These are phyloP conservation scores for Amphimallon solstitiale DNA, from an alignment of 2,888 invertebrate species.

Conservation along the genomic window DNA sequence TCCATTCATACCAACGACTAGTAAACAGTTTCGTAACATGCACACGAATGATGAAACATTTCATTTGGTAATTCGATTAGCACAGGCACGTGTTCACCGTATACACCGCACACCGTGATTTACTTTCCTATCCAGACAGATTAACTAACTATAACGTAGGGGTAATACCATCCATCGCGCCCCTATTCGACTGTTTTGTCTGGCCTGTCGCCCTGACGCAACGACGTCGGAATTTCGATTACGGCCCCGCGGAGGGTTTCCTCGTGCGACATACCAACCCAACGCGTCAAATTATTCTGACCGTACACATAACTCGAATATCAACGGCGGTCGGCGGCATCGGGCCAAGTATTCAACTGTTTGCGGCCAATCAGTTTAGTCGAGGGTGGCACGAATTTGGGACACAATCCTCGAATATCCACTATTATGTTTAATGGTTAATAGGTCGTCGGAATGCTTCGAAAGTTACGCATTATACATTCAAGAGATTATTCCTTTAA, in stretches of 20 bases:
- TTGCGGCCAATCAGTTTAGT: neutral
- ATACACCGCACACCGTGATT: slow-evolving; percentile 9
- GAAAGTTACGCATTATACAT: too few species aligned
- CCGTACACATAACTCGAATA: slow-evolving; percentile 5
- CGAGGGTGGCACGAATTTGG: neutral
- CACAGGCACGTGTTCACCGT: slow-evolving; percentile 15
- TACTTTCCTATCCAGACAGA: neutral
- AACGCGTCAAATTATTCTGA: slow-evolving; percentile 9
- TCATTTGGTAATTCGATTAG: slow-evolving; percentile 20
- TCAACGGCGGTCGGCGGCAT: neutral
- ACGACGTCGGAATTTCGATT: slow-evolving; percentile 24
- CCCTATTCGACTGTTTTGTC: slow-evolving; percentile 6
- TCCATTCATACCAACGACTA: too few species aligned
- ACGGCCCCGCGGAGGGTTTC: slow-evolving; percentile 11
- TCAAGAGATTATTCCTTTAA: too few species aligned
- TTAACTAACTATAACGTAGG: slow-evolving; percentile 6
- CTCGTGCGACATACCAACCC: slow-evolving; percentile 13
- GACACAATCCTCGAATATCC: too few species aligned
- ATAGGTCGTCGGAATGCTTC: too few species aligned
- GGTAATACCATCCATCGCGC: slow-evolving; percentile 1
- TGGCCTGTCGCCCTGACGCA: neutral
- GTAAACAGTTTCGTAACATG: too few species aligned
- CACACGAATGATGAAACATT: neutral
- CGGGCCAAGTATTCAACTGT: neutral
- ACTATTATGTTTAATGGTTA: too few species aligned